phyloP scores from a whole-genome alignment of 37 sponge, comb jelly and placozoan genomes.

The Diacarnus erythraeanus region DNA sequence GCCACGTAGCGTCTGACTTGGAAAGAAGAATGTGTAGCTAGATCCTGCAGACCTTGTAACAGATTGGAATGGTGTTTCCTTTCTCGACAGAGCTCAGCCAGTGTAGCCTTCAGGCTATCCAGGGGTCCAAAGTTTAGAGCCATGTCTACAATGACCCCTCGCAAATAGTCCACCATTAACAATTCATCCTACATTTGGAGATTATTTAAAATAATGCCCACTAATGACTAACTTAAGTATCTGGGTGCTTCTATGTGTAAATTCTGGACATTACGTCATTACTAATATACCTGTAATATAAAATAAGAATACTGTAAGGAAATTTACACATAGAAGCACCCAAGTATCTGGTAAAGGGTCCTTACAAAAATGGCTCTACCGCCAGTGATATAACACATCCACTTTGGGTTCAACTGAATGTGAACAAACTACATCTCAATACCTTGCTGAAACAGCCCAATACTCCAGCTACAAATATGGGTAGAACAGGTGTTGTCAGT shows the following conservation, averaged over 20 bases:
- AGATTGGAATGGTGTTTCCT: conserved; percentile 38
- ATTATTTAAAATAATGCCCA: too few relatives aligned
- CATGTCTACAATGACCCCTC: conserved; percentile 35
- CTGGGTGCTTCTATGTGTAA: background rate
- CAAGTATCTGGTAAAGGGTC: too few relatives aligned
- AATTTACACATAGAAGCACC: background rate
- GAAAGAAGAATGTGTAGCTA: conserved; percentile 56
- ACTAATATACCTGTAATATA: too few relatives aligned
- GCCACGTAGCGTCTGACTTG: conserved; percentile 67
- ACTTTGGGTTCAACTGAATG: too few relatives aligned
- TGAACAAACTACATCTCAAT: background rate
- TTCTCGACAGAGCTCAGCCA: conserved; percentile 48
- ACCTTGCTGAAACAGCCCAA: conserved; percentile 61
- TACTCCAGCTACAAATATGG: conserved; percentile 69
- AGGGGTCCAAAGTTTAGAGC: conserved; percentile 52
- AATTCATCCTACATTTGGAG: conserved; percentile 58
- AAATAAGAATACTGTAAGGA: background rate
- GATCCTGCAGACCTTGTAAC: conserved; percentile 41
- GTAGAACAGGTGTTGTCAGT: conserved; percentile 62
- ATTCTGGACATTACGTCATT: too few relatives aligned
- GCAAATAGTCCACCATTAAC: conserved; percentile 25
- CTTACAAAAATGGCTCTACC: too few relatives aligned
- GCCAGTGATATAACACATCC: too few relatives aligned
- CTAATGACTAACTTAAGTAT: too few relatives aligned
- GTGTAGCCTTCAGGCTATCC: conserved; percentile 47